Conservation (phyloP, 2,797 vertebrate genomes). For the Dicrostonyx torquatus region DNA sequence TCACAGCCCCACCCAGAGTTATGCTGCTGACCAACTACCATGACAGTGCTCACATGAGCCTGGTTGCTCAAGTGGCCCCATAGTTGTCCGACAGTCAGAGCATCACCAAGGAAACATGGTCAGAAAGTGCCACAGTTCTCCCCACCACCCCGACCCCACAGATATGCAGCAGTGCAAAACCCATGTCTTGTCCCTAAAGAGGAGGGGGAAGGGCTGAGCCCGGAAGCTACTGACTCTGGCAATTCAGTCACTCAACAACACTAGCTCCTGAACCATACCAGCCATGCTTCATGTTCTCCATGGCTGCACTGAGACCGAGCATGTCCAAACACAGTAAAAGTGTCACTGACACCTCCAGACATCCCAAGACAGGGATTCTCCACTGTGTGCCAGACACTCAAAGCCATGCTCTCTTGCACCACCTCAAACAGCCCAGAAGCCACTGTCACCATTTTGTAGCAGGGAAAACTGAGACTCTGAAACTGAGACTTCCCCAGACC, state of each 20-base stretch:
- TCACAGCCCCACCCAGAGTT: not conserved
- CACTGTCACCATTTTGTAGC: not conserved
- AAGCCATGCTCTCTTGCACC: not conserved
- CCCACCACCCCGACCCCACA: not conserved
- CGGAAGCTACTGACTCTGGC: not conserved
- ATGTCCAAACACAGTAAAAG: not conserved
- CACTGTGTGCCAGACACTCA: not conserved
- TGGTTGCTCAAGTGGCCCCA: not conserved
- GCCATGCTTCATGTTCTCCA: not conserved
- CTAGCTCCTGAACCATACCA: not conserved
- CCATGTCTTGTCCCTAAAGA: not conserved
- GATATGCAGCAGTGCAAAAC: conserved; percentile 1
- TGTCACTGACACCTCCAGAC: not conserved
- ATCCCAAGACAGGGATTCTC: not conserved
- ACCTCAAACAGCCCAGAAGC: not conserved
- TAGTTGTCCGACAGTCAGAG: not conserved
- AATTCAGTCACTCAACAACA: not conserved
- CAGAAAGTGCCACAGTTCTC: not conserved
- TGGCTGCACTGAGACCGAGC: not conserved
- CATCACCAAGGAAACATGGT: not conserved
- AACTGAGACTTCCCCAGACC: not conserved
- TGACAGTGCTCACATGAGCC: not conserved
- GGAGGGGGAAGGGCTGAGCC: not conserved
- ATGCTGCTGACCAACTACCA: not conserved
- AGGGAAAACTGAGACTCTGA: conserved; percentile 29